These are phyloP conservation scores for Drosophila gunungcola DNA, from an alignment of 1,140 invertebrate genomes.

Conservation along the genomic window DNA sequence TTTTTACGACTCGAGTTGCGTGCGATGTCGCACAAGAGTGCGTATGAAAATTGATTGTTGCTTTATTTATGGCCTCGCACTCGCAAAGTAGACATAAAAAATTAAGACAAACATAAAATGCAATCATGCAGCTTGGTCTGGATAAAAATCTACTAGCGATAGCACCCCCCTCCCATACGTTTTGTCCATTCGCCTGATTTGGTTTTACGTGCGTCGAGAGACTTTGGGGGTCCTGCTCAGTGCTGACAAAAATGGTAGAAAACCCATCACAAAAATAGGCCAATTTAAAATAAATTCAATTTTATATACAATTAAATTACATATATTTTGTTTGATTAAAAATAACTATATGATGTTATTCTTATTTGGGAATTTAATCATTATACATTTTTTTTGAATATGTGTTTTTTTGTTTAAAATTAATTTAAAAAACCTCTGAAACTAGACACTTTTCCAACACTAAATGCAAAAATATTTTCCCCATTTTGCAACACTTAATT, in stretches of 20 bases:
- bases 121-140: constrained; percentile 72
- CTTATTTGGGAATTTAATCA: no score
- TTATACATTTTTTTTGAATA: no score
- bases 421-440: no score
- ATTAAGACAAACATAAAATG: constrained; percentile 82
- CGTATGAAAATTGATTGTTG: constrained; percentile 83
- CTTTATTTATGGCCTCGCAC: constrained; percentile 71
- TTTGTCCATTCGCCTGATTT: constrained; percentile 78
- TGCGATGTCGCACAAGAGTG: constrained; percentile 70
- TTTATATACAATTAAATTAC: no score
- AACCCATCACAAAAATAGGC: no score
- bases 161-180: background rate
- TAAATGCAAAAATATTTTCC: no score
- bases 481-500: no score
- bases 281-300: no score
- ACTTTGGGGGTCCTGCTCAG: constrained; percentile 15
- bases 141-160: constrained; percentile 31
- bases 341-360: no score
- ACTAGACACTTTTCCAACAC: no score
- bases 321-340: no score
- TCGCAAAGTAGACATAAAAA: constrained; percentile 79
- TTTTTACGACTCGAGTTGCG: constrained; percentile 68
- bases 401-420: no score
- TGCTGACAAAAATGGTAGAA: background rate
- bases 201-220: constrained; percentile 74